Percentiles rank a stretch among this genome's conserved stretches.
Conservation (phyloP, 2,888 invertebrate species). For the Ectemnius continuus region DNA sequence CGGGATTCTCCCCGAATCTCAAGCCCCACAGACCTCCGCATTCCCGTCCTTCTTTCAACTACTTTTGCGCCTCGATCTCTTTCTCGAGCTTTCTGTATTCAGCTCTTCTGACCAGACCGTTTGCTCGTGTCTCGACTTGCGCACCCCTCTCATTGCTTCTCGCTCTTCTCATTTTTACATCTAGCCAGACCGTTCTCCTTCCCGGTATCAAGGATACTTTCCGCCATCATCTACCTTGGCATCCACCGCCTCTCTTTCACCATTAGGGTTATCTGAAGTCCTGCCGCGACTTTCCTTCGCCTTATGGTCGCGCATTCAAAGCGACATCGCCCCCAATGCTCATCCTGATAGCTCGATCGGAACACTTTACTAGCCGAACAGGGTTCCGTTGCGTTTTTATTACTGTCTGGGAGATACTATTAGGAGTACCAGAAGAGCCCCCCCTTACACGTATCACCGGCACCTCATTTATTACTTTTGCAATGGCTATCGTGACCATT, state of each 20-base stretch:
- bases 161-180: neutral
- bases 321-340: constrained; percentile 26
- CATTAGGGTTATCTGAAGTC: constrained; percentile 56
- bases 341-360: constrained; percentile 48
- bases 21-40: constrained; percentile 16
- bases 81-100: neutral
- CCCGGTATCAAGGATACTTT: constrained; percentile 27
- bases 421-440: constrained; percentile 5
- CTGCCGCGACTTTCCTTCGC: constrained; percentile 43
- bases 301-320: constrained; percentile 49
- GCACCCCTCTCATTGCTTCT: neutral
- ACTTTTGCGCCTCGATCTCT: neutral
- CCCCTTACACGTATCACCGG: neutral
- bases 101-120: constrained; percentile 4
- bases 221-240: constrained; percentile 31
- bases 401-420: constrained; percentile 13
- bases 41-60: neutral
- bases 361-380: neutral
- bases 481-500: neutral
- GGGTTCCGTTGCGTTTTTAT: constrained; percentile 19
- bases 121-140: neutral
- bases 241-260: constrained; percentile 35
- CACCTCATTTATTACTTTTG: no score
- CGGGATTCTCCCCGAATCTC: constrained; percentile 65
- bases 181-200: constrained; percentile 29